Percentiles rank a stretch among this genome's conserved stretches.
phyloP scores from a whole-genome alignment of 37 sponge, comb jelly and placozoan species.

The Chondrilla cf. caribensis region DNA sequence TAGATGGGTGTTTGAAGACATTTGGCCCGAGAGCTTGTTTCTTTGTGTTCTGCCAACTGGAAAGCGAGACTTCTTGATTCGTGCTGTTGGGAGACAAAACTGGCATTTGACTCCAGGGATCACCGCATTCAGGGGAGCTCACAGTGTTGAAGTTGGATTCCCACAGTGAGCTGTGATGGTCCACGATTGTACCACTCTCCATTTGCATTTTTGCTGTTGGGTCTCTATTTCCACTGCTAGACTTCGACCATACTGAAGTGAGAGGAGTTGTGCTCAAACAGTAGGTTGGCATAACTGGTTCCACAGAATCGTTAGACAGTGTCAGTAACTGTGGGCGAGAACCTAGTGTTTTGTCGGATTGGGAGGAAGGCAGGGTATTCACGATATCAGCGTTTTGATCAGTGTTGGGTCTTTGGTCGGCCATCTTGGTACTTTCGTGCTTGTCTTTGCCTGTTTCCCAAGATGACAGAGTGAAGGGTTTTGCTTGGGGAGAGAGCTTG shows the following conservation, averaged over 20 bases:
- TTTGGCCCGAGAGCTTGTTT: conserved; percentile 46
- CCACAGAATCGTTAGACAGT: neutral
- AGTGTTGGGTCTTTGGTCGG: too few relatives aligned
- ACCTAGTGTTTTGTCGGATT: neutral
- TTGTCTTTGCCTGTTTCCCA: neutral
- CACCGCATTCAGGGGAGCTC: neutral
- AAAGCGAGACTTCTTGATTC: conserved; percentile 47
- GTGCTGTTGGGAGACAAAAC: neutral
- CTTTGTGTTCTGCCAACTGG: conserved; percentile 68
- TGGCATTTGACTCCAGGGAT: neutral
- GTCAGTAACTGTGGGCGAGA: conserved; percentile 10
- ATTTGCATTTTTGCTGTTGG: too few relatives aligned
- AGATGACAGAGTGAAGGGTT: neutral
- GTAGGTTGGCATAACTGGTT: neutral
- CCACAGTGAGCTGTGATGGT: neutral
- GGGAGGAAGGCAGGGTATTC: neutral
- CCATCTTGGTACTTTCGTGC: neutral
- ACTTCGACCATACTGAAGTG: neutral
- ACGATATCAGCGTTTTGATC: too few relatives aligned
- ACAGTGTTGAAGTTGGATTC: neutral
- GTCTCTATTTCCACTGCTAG: too few relatives aligned
- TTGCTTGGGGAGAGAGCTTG: conserved; percentile 15
- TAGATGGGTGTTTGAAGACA: conserved; percentile 45
- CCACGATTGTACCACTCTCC: neutral
- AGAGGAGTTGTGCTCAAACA: conserved; percentile 6